Percentiles rank a stretch among this genome's conserved stretches.
phyloP scores from a whole-genome alignment of 1,140 invertebrate species.

The Leucophenga varia region DNA sequence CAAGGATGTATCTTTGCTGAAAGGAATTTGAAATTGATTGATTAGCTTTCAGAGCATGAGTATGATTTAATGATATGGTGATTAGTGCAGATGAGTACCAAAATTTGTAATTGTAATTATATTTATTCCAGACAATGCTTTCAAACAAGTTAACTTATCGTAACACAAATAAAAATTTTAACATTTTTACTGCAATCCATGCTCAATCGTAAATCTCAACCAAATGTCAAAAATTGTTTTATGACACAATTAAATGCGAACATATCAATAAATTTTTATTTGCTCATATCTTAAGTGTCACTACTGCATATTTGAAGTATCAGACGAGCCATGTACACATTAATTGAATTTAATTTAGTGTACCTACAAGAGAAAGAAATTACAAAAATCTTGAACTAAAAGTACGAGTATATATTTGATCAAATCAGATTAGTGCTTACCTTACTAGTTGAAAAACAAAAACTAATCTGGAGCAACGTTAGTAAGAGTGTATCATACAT shows the following conservation, averaged over 20 bases:
- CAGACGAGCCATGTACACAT: neutral
- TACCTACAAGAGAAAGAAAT: slow-evolving; percentile 44
- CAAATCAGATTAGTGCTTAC: slow-evolving; percentile 29
- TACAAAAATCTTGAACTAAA: slow-evolving; percentile 49
- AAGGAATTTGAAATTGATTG: no score
- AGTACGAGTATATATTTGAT: no score
- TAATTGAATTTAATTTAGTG: slow-evolving; percentile 43
- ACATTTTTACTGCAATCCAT: no score
- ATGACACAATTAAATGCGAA: slow-evolving; percentile 43
- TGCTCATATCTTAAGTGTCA: slow-evolving; percentile 7
- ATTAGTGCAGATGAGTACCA: no score
- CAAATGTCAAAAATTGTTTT: slow-evolving; percentile 36
- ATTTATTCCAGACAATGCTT: no score
- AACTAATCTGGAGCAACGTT: slow-evolving; percentile 14
- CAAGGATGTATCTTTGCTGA: no score
- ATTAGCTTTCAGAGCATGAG: no score
- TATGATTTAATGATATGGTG: no score
- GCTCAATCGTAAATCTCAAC: slow-evolving; percentile 42
- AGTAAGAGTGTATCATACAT: no score
- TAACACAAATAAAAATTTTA: no score
- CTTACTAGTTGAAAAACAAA: slow-evolving; percentile 14
- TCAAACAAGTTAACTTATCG: no score
- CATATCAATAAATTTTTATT: slow-evolving; percentile 15
- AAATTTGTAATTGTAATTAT: no score
- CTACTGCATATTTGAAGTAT: slow-evolving; percentile 4